Evolutionary conservation across 1,140 invertebrate species (phyloP).

Genomic region (Ips typographus): DNA sequence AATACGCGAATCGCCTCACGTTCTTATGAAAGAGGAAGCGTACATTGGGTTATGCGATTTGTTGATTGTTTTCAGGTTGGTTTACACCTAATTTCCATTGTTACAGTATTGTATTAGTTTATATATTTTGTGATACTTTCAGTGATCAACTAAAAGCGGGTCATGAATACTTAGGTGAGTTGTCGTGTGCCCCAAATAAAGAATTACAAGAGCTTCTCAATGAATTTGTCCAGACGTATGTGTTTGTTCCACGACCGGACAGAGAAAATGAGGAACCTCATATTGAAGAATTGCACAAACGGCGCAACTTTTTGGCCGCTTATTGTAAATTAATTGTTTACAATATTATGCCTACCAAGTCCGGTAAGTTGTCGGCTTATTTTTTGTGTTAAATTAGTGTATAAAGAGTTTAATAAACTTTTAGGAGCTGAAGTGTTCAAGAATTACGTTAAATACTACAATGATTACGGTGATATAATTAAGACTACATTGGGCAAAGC

Average conservation of each 20-base stretch:
- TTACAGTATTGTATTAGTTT: neutral
- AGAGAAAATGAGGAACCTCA: conserved; percentile 81
- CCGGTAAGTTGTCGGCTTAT: conserved; percentile 52
- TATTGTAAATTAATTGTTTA: conserved; percentile 98
- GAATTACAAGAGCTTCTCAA: conserved; percentile 82
- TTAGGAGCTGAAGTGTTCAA: conserved; percentile 88
- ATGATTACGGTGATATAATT: conserved; percentile 99
- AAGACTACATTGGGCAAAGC: conserved; percentile 96
- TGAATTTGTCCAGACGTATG: conserved; percentile 89
- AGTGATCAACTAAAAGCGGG: conserved; percentile 76
- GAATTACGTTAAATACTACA: conserved; percentile 97
- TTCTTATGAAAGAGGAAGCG: conserved; percentile 56
- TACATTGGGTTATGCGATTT: conserved; percentile 95
- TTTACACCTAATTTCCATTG: neutral
- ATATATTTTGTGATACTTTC: neutral
- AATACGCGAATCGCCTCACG: conserved; percentile 47
- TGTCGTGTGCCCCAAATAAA: conserved; percentile 82
- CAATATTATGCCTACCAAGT: conserved; percentile 90
- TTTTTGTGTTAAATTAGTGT: too few relatives aligned
- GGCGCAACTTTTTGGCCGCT: conserved; percentile 91
- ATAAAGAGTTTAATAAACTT: neutral
- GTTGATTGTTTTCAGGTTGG: conserved; percentile 77
- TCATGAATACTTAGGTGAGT: conserved; percentile 62
- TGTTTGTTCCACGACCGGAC: conserved; percentile 65
- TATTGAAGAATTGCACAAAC: conserved; percentile 95